Conservation (phyloP, 2,888 invertebrate species). For the Mactromeris polynyma region DNA sequence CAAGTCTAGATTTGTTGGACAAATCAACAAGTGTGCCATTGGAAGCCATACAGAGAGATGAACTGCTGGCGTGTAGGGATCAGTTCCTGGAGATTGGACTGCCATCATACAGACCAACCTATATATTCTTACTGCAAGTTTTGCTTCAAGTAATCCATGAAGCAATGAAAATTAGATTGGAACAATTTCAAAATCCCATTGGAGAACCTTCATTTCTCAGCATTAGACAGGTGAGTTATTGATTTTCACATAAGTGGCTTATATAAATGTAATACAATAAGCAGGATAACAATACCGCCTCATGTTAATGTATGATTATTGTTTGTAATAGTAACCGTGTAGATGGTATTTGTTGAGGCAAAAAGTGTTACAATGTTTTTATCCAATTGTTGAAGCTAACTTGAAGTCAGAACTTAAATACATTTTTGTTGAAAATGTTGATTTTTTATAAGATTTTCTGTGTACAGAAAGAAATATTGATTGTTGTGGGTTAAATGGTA, state of each 20-base stretch:
- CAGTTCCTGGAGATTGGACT: slow-evolving; percentile 93
- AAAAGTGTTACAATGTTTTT: too few species aligned
- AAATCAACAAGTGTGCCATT: slow-evolving; percentile 48
- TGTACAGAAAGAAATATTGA: too few species aligned
- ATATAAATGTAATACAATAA: too few species aligned
- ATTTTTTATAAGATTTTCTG: too few species aligned
- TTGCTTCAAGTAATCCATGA: slow-evolving; percentile 97
- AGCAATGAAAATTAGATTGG: slow-evolving; percentile 94
- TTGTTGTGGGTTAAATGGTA: too few species aligned
- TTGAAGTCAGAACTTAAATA: too few species aligned
- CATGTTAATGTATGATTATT: too few species aligned
- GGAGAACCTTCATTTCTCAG: slow-evolving; percentile 94
- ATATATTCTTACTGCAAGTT: slow-evolving; percentile 93
- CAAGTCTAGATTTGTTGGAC: slow-evolving; percentile 72
- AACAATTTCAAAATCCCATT: slow-evolving; percentile 87
- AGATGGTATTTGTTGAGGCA: too few species aligned
- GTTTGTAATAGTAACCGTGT: too few species aligned
- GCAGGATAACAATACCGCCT: too few species aligned
- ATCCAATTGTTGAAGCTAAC: too few species aligned
- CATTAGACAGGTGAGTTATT: slow-evolving; percentile 91
- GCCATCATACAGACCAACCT: slow-evolving; percentile 94
- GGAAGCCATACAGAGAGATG: slow-evolving; percentile 72
- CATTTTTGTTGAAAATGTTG: too few species aligned
- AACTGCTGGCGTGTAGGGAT: slow-evolving; percentile 84
- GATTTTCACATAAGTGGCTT: background rate